A percentile compares a stretch with the other conserved stretches of the same genome.
Evolutionary conservation across 2,888 invertebrate genomes (phyloP).

Genomic region (Athetis lepigone): DNA sequence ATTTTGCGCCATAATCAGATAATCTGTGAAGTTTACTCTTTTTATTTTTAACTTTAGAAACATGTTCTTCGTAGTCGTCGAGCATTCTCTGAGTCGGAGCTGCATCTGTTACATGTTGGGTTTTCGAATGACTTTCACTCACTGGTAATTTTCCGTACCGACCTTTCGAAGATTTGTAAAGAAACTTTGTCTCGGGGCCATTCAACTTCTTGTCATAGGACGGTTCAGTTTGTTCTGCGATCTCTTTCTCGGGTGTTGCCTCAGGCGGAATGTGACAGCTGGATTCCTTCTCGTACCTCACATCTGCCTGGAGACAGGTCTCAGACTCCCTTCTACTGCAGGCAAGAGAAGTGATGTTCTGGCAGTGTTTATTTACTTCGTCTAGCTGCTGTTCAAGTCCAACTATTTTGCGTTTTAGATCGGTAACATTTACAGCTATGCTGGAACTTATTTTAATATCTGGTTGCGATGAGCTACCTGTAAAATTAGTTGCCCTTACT

Average conservation of each 20-base stretch:
- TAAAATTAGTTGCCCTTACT: constrained; percentile 56
- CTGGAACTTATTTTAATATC: constrained; percentile 82
- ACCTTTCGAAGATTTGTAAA: constrained; percentile 69
- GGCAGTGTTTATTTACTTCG: constrained; percentile 77
- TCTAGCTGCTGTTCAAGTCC: constrained; percentile 78
- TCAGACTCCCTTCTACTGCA: constrained; percentile 63
- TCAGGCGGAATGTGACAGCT: constrained; percentile 53
- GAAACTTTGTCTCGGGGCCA: constrained; percentile 70
- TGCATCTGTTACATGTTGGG: constrained; percentile 51
- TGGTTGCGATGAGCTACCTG: constrained; percentile 81
- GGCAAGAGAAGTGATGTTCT: constrained; percentile 69
- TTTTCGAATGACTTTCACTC: constrained; percentile 62
- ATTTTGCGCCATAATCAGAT: constrained; percentile 57
- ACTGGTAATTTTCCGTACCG: constrained; percentile 67
- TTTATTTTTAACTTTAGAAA: constrained; percentile 64
- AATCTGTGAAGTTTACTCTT: constrained; percentile 64
- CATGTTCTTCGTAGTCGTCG: constrained; percentile 38
- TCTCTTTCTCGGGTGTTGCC: constrained; percentile 49
- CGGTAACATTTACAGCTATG: constrained; percentile 79
- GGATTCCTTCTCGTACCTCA: constrained; percentile 47
- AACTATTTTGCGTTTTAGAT: constrained; percentile 80
- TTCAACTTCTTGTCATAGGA: constrained; percentile 56
- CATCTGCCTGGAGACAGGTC: constrained; percentile 43
- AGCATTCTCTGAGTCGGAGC: constrained; percentile 44
- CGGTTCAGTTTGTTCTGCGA: constrained; percentile 57